These are phyloP conservation scores for Hemaris fuciformis DNA, from an alignment of 2,888 invertebrate genomes.

Conservation along the genomic window DNA sequence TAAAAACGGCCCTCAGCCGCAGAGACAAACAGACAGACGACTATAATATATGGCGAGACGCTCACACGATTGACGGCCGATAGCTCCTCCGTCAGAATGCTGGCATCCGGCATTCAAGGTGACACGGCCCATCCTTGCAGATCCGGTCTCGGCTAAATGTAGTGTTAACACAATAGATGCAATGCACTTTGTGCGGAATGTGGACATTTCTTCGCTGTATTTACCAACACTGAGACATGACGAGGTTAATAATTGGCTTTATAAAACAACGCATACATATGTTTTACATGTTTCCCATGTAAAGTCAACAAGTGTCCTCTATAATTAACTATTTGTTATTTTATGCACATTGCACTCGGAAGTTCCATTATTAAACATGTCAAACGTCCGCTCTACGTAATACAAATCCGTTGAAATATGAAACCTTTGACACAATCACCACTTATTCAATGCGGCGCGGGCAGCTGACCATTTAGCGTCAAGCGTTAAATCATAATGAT, in stretches of 20 bases:
- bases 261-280: not conserved
- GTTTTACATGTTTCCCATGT: not conserved
- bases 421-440: conserved; percentile 41
- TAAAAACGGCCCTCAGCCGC: conserved; percentile 65
- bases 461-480: conserved; percentile 34
- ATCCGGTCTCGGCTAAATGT: conserved; percentile 54
- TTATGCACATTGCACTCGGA: not conserved
- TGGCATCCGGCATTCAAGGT: conserved; percentile 79
- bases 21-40: conserved; percentile 68
- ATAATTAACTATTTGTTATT: not conserved
- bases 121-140: conserved; percentile 74
- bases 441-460: conserved; percentile 40
- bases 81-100: conserved; percentile 67
- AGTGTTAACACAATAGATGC: conserved; percentile 31
- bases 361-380: not conserved
- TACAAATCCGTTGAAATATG: conserved; percentile 6
- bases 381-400: not conserved
- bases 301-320: not conserved
- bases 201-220: conserved; percentile 7
- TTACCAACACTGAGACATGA: conserved; percentile 7
- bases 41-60: conserved; percentile 70
- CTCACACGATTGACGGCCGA: conserved; percentile 76
- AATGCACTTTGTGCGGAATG: conserved; percentile 10
- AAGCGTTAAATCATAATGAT: conserved; percentile 47
- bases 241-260: not conserved